Evolutionary conservation across 2,888 invertebrate species (phyloP).

Genomic region (Cristatella mucedo): DNA sequence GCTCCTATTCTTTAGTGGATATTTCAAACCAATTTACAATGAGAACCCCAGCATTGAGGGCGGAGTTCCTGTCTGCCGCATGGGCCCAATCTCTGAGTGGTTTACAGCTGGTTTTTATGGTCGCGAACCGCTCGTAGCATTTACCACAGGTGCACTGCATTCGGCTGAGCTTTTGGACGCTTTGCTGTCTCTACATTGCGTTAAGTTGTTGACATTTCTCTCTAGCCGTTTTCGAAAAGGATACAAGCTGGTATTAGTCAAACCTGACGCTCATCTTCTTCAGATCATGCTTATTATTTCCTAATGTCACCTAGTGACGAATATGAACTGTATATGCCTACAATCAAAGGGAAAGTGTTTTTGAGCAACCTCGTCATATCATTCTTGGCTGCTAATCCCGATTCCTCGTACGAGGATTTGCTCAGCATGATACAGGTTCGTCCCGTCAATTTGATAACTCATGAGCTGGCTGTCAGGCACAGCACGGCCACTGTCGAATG

Average conservation of each 20-base stretch:
- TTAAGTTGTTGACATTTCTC: too few relatives aligned
- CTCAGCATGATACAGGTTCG: slow-evolving; percentile 48
- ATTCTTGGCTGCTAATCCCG: slow-evolving; percentile 47
- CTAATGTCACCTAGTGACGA: slow-evolving; percentile 55
- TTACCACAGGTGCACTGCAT: slow-evolving; percentile 59
- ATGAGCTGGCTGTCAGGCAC: too few relatives aligned
- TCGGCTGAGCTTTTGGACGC: too few relatives aligned
- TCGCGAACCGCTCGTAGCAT: slow-evolving; percentile 56
- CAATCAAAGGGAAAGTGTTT: slow-evolving; percentile 57
- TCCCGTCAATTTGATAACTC: too few relatives aligned
- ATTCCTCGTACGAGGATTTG: slow-evolving; percentile 59
- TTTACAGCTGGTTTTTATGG: slow-evolving; percentile 67
- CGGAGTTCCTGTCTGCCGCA: slow-evolving; percentile 56
- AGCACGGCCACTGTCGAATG: too few relatives aligned
- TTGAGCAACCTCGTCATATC: slow-evolving; percentile 63
- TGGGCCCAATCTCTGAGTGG: slow-evolving; percentile 72
- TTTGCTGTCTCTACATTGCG: too few relatives aligned
- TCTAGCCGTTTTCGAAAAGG: too few relatives aligned
- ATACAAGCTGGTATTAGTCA: too few relatives aligned
- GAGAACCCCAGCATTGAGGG: slow-evolving; percentile 52
- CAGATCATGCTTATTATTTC: slow-evolving; percentile 65
- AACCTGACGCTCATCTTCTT: too few relatives aligned
- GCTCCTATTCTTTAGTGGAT: slow-evolving; percentile 59
- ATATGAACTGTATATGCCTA: slow-evolving; percentile 54
- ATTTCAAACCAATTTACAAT: slow-evolving; percentile 61